Base-by-base conservation (phyloP, 2,797 vertebrate species). In the Gymnothorax javanicus region DNA sequence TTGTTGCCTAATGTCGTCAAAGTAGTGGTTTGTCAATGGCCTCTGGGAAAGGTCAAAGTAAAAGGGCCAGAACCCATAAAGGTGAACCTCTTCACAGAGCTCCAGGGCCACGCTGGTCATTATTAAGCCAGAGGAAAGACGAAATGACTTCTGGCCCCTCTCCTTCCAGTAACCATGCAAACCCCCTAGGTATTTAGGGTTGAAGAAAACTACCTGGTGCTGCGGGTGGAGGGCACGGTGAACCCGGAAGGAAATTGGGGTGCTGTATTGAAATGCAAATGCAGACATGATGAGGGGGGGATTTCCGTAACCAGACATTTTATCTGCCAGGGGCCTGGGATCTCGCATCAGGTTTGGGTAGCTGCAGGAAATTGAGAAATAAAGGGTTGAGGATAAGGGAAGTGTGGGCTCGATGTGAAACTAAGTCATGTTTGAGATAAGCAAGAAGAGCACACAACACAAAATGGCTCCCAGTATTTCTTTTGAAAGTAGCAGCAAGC, bases 61-160 rank as follows among this genome's bases (percentile, higher is more conserved):
- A 92, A 97, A 97, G 0, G 96, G 96, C 96, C 96, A 97, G 91
- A 97, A 97, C 82, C 96, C 96, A 0, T 96, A 97, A 90, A 96
- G 95, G 0, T 95, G 92, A 5, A 97, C 96, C 60, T 96, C 96
- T 86, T 97, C 96, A 6, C 96, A 97, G 5, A 97, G 93, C 1
- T 95, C 94, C 0, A 97, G 89, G 67, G 96, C 96, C 0, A 96
- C 94, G 0, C 96, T 97, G 7, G 33, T 15, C 33, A 77, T 33
- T 43, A 77, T 77, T 20, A 77, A 20, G 12, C 73, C 73, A 15
- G 73, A 5, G 73, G 73, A 77, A 43, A 77, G 73, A 0, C 73
- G 73, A 6, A 0, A 4, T 17, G 73, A 33, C 33, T 43, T 12
- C 73, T 77, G 73, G 33, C 73, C 73, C 73, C 43, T 77, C 43